A percentile compares a stretch with the other conserved stretches of the same genome.
Conservation (phyloP, 2,113 vertebrate species). For the Dolichotis patagonum region DNA sequence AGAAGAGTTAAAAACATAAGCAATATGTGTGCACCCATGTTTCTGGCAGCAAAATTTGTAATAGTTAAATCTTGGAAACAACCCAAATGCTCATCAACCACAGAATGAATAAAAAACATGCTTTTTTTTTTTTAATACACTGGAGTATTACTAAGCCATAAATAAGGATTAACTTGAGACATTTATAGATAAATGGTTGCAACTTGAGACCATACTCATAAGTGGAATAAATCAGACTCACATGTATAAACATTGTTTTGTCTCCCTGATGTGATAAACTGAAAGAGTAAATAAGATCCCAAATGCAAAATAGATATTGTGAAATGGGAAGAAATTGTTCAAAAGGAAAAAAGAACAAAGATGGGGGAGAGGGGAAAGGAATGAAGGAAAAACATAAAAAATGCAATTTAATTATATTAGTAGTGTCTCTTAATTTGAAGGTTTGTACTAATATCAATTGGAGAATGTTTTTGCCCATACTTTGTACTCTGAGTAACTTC, state of each 20-base stretch:
- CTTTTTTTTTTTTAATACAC: not conserved
- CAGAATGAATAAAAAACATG: not conserved
- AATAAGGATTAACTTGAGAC: not conserved
- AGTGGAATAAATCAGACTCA: not conserved
- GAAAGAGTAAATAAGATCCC: not conserved
- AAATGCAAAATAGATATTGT: not conserved
- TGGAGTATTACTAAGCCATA: not conserved
- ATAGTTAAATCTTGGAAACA: not conserved
- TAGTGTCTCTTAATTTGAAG: not conserved
- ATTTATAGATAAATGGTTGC: not conserved
- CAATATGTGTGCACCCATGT: not conserved
- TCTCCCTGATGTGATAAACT: not conserved
- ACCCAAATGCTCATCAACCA: not conserved
- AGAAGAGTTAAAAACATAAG: not conserved
- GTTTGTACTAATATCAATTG: not conserved
- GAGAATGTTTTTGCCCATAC: not conserved
- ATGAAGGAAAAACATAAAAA: not conserved
- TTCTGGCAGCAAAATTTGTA: not conserved
- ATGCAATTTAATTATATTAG: not conserved
- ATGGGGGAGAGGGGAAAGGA: not conserved
- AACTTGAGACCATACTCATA: not conserved
- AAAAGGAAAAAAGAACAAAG: not conserved
- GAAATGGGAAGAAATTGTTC: not conserved
- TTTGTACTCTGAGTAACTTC: not conserved
- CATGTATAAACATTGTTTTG: not conserved